Evolutionary conservation across 2,888 invertebrate genomes (phyloP), one percentile per base, ranked within the genome.

Genomic region (Hermodice carunculata): DNA sequence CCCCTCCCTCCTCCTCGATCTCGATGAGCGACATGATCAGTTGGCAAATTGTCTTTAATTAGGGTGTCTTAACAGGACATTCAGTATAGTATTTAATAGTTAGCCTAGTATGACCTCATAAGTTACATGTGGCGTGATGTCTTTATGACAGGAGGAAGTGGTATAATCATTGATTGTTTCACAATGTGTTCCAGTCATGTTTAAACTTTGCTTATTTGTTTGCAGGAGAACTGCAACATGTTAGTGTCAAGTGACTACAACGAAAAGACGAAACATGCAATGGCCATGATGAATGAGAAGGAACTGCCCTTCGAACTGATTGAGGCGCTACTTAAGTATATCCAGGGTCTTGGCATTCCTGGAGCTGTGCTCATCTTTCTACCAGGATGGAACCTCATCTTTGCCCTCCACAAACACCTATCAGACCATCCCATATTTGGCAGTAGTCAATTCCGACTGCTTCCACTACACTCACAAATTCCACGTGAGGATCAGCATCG

Each of bases 311-410:
- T 97, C 84, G 97, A 98, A 83, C 88, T 98, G 6, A 92, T 98
- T 68, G 96, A 96, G 87, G 88, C 92, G 0, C 85, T 98, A 0
- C 76, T 90, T 34, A 79, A 79, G 43, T 87, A 90, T 78, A 88
- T 90, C 67, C 81, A 85, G 67, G 70, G 74, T 0, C 76, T 88
- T 72, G 87, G 78, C 31, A 78, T 91, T 32, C 91, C 92, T 0
- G 98, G 98, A 0, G 95, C 98, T 0, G 91, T 98, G 0, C 88
- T 98, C 0, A 89, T 98, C 2, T 99, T 98, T 85, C 88, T 98
- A 0, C 97, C 98, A 0, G 98, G 98, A 0, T 98, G 98, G 98
- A 97, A 96, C 87, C 88, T 96, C 17, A 99, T 99, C 78, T 96
- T 96, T 86, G 92, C 94, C 0, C 88, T 98, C 56, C 92, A 95